These are phyloP conservation scores for Torymus tubicola DNA, from an alignment of 2,888 invertebrate genomes.

Conservation along the genomic window DNA sequence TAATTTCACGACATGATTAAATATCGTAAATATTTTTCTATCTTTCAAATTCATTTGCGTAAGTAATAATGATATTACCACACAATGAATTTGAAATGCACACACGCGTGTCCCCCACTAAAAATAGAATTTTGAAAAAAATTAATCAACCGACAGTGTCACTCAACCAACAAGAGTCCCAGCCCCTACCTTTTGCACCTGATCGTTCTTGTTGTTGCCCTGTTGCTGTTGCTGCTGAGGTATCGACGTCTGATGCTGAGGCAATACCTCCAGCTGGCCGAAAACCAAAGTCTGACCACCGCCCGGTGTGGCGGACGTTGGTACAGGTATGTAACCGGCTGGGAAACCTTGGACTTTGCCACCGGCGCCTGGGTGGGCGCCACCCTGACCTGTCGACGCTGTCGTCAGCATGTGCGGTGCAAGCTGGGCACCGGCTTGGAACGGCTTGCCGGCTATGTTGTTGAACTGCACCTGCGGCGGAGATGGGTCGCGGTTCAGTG, in stretches of 20 bases:
- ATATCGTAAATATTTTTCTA: no score
- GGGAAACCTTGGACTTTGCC: slow-evolving; percentile 78
- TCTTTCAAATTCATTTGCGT: no score
- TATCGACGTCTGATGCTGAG: slow-evolving; percentile 71
- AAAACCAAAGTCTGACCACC: slow-evolving; percentile 85
- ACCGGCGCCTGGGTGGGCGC: slow-evolving; percentile 70
- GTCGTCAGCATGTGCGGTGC: slow-evolving; percentile 88
- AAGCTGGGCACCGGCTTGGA: slow-evolving; percentile 85
- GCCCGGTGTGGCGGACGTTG: slow-evolving; percentile 84
- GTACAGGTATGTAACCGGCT: slow-evolving; percentile 87
- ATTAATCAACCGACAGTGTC: slow-evolving; percentile 6
- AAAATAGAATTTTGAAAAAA: slow-evolving; percentile 12
- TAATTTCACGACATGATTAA: no score
- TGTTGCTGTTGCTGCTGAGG: slow-evolving; percentile 73
- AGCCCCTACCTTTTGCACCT: slow-evolving; percentile 72
- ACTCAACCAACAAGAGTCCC: slow-evolving; percentile 10
- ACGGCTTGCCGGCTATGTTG: slow-evolving; percentile 87
- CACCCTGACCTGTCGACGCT: slow-evolving; percentile 71
- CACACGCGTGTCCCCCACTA: not conserved
- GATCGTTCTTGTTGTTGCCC: slow-evolving; percentile 72
- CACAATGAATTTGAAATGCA: no score
- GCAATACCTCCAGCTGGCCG: slow-evolving; percentile 84
- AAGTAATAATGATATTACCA: no score
- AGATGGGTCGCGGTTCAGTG: no score
- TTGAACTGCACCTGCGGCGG: slow-evolving; percentile 51